These are phyloP conservation scores for Eupithecia pulchellata DNA, from an alignment of 2,888 invertebrate species.

Conservation along the genomic window DNA sequence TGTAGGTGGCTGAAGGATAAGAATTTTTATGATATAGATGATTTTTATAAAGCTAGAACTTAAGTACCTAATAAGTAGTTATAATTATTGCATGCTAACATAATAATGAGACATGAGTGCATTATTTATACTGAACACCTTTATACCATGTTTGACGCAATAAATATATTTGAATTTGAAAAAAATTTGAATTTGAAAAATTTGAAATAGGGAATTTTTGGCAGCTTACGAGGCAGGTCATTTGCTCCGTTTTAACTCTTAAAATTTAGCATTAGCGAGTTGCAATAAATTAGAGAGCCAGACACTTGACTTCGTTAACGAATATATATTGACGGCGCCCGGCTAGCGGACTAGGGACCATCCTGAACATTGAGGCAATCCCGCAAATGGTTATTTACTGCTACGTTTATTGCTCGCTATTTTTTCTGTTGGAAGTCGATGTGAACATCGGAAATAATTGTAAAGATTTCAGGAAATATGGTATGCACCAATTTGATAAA, in stretches of 20 bases:
- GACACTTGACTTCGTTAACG: constrained; percentile 59
- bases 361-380: constrained; percentile 43
- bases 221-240: constrained; percentile 29
- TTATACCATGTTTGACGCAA: too few species aligned
- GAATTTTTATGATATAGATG: too few species aligned
- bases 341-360: constrained; percentile 33
- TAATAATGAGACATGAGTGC: too few species aligned
- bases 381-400: constrained; percentile 48
- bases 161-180: too few species aligned
- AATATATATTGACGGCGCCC: constrained; percentile 61
- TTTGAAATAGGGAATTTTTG: constrained; percentile 32
- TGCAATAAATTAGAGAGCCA: constrained; percentile 66
- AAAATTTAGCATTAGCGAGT: constrained; percentile 68
- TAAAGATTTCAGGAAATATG: neutral
- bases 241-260: constrained; percentile 52
- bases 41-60: too few species aligned
- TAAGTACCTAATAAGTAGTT: too few species aligned
- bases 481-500: neutral
- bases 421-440: constrained; percentile 23
- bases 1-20: too few species aligned
- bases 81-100: too few species aligned
- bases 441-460: neutral
- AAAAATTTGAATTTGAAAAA: too few species aligned
- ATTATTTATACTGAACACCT: too few species aligned
- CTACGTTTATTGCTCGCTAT: constrained; percentile 36